Evolutionary conservation across 2,888 invertebrate genomes (phyloP).

Genomic region (Podotricha telesiphe): DNA sequence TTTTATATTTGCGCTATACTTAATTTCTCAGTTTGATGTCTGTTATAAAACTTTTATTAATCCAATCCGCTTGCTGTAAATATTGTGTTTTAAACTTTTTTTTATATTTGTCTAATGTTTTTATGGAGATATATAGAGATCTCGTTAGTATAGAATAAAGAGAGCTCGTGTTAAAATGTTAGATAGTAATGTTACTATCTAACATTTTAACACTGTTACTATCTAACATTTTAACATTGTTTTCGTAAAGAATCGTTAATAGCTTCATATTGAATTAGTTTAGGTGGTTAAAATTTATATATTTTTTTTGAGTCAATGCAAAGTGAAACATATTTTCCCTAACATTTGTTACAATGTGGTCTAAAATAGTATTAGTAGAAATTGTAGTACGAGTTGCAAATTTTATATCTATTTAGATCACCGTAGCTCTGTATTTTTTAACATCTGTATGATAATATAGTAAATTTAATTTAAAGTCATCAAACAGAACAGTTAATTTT

Average conservation of each 20-base stretch:
- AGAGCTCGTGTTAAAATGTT: background rate
- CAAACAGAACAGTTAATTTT: background rate
- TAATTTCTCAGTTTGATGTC: background rate
- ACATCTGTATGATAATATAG: background rate
- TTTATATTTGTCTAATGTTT: background rate
- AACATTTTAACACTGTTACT: background rate
- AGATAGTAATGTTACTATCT: no score
- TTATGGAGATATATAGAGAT: no score
- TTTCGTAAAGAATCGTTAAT: background rate
- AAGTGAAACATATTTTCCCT: background rate
- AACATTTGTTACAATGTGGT: background rate
- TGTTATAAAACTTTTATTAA: background rate
- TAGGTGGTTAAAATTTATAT: background rate
- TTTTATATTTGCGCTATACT: background rate
- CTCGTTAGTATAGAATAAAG: no score
- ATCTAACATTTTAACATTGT: background rate
- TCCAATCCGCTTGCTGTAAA: background rate
- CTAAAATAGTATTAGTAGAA: background rate
- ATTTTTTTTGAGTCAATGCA: background rate
- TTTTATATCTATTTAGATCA: background rate
- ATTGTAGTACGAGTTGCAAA: background rate
- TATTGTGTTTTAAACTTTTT: background rate
- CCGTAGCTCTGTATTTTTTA: background rate
- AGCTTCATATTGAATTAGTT: background rate
- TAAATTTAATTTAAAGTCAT: background rate